Evolutionary conservation across 2,888 invertebrate species (phyloP), one percentile per base, ranked within the genome.

Genomic region (Tuberolachnus salignus): DNA sequence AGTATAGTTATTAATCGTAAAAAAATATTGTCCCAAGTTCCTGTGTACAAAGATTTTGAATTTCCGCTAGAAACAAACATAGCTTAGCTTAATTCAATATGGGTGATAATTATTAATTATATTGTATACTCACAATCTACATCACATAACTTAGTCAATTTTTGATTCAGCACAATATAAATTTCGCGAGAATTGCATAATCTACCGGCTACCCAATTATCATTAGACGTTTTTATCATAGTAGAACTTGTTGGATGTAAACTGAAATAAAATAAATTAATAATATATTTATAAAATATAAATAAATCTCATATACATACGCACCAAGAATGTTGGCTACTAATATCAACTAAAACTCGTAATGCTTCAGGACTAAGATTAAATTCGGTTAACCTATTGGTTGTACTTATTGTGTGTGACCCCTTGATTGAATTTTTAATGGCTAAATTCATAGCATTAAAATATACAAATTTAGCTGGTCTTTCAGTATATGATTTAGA

Each of bases 11-110:
- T 49, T 78, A 78, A 53, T 78, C 78, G 19, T 78, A 78, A 69
- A 78, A 78, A 67, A 78, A 67, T 67, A 78, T 78, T 51, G 78
- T 78, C 4, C 78, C 78, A n/a, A 78, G 59, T 69, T 78, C 78
- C n/a, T 78, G 78, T n/a, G 59, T 59, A 78, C 78, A 78, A 19
- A 78, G 67, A 49, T 61, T 67, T 61, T 78, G 78, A 78, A 78
- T 69, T 69, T 78, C 78, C 13, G 49, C 78, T 78, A 4, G 3
- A 66, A 49, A 72, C 34, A 61, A n/a, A 42, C 13, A 51, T 49
- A 34, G 34, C 6, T 34, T 34, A 9, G 1, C 14, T 66, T 23
- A 34, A 49, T 46, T n/a, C 26, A 53, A 23, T 44, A 1, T 34
- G 6, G 3, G 6, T 4, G 6, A 34, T 34, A 6, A 6, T 57